Base-by-base conservation (phyloP, 2,797 vertebrate species). In the Myiotriccus ornatus region DNA sequence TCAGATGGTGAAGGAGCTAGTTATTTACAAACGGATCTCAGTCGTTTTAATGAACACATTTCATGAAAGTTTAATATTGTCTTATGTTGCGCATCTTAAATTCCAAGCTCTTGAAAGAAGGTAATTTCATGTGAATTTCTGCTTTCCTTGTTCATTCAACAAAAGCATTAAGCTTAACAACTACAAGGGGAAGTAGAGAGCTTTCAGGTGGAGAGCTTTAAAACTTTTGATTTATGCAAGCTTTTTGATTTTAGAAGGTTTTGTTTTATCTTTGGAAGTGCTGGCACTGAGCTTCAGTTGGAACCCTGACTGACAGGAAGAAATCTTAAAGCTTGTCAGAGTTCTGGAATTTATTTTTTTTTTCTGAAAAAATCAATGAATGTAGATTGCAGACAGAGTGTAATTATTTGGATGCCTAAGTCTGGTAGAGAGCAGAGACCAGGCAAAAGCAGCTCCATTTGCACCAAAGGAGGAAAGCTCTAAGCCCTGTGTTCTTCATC, bases 41-140 rank as follows among this genome's bases (percentile, higher is more conserved):
- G 27, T 69, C 1, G 2, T 78, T 92, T 90, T 87, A 95, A 95
- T 90, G 90, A 96, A 90, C 47, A 47, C 43, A 59, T 65, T 92
- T 92, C 89, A 93, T 95, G 57, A 90, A 93, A 92, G 22, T 88
- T 96, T 94, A 95, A 87, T 95, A 76, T 9, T 75, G 30, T 62
- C 39, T 78, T 89, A 62, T 7, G 21, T 57, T 55, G 9, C 1
- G 2, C 37, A 52, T 89, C 64, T 85, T 71, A 53, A 92, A 89
- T 52, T 49, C 21, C 13, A 84, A 39, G 19, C 52, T 95, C 25
- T 47, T 80, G 47, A 82, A 93, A 59, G 18, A 65, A 80, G 44
- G 16, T 56, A 34, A 79, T 80, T 79, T 77, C 25, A 44, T 70
- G 7, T 47, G 44, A 70, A 37, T 87, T 43, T 69, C 39, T 20